Evolutionary conservation across 2,797 vertebrate species (phyloP), one percentile per base, ranked within the genome.

Genomic region (Sternarchorhynchus goeldii): DNA sequence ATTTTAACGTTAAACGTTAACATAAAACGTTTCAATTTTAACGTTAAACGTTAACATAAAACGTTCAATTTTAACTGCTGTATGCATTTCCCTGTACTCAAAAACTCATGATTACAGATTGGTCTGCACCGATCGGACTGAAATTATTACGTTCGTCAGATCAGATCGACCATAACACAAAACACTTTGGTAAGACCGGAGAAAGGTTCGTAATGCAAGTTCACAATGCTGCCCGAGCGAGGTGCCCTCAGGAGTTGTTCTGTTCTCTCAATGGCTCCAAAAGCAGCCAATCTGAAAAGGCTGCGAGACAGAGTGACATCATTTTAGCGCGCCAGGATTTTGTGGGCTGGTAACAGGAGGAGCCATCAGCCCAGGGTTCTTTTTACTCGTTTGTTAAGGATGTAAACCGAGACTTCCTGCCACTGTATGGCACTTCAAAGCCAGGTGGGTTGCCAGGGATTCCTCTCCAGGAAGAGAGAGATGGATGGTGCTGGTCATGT

Each of bases 371-470:
- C 71, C 21, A 20, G 18, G 45, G 75, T 80, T 50, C 57, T 73
- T 62, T 65, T 71, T 64, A 63, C 65, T 62, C 76, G 75, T 72
- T 82, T 74, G 69, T 83, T 85, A 79, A 79, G 82, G 65, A 70
- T 75, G 84, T 85, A 85, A 85, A 80, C 82, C 71, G 82, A 85
- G 75, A 82, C 82, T 75, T 64, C 53, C 78, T 82, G 75, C 82
- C 80, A 81, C 66, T 59, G 67, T 75, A 80, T 60, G 82, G 83
- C 80, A 81, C 75, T 73, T 73, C 75, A 80, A 83, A 83, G 80
- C 71, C 59, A 73, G 75, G 56, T 74, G 41, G 74, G 36, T 79
- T 83, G 82, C 82, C 75, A 25, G 81, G 81, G 79, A 78, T 83
- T 83, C 82, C 82, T 71, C 73, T 82, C 76, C 58, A 68, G 63